phyloP scores from a whole-genome alignment of 2,797 vertebrate genomes.

The Bucorvus abyssinicus region DNA sequence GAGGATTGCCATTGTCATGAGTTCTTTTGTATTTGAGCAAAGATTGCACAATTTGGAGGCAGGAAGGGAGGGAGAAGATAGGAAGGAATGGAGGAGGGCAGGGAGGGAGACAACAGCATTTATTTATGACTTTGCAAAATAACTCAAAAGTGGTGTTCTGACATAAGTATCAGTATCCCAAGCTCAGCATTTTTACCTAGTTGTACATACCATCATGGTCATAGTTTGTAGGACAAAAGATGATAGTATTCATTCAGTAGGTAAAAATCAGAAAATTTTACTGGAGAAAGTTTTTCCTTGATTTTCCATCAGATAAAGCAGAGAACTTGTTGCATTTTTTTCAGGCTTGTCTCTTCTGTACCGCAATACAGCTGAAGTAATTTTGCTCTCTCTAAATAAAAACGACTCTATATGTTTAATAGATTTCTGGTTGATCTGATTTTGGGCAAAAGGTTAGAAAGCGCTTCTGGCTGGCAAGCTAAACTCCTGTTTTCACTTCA shows the following conservation, averaged over 20 bases:
- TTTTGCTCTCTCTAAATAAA: constrained; percentile 9
- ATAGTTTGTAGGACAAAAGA: neutral
- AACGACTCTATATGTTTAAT: neutral
- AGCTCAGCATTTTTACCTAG: neutral
- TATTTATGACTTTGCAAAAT: neutral
- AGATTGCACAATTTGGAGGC: neutral
- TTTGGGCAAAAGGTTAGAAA: constrained; percentile 13
- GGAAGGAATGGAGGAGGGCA: neutral
- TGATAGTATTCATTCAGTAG: neutral
- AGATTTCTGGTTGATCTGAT: constrained; percentile 2
- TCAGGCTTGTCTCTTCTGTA: neutral
- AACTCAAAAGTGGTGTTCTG: neutral
- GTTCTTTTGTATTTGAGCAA: neutral
- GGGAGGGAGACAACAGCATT: neutral
- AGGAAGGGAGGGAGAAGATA: neutral
- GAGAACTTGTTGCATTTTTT: neutral
- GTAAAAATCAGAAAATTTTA: neutral
- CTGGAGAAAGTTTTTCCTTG: neutral
- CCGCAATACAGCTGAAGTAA: neutral
- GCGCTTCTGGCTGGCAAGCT: neutral
- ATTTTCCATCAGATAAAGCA: neutral
- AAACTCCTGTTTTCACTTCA: constrained; percentile 15
- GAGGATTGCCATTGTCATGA: neutral
- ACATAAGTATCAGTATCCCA: neutral
- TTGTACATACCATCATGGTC: neutral